Evolutionary conservation across 2,797 vertebrate genomes (phyloP), one percentile per base, ranked within the genome.

Genomic region (Carduelis carduelis): DNA sequence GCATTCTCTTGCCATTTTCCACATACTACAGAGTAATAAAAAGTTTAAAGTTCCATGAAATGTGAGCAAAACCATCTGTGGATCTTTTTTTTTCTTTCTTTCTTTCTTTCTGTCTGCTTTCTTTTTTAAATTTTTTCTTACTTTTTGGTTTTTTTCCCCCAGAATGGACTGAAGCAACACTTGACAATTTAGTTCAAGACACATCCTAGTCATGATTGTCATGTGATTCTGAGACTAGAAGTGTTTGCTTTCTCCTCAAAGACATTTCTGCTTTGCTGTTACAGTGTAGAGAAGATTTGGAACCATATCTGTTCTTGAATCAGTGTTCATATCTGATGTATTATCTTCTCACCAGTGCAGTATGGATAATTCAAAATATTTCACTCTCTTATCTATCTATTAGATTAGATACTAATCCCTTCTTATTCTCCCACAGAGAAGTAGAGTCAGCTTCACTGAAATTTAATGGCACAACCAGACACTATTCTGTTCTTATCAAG

Each of bases 61-160:
- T 16, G 5, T n/a, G 14, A 85, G 10, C 1, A 89, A 76, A 86
- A 16, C 7, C 28, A 5, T 59, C 26, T 23, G 21, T 27, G 8
- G 3, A 23, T 20, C 0, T 9, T n/a, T n/a, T 20, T 12, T 28
- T 28, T 3, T 7, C 8, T 57, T 14, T 37, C 0, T 9, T 3
- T 17, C 5, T 17, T 22, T 27, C 2, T 8, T 3, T 43, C 41
- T 9, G 19, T 43, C 41, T 4, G 8, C 17, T 43, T 43, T 18
- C 41, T 43, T 32, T 2, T 43, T 5, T 1, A 3, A 14, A 15
- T 3, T 47, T 34, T 21, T 70, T 53, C 17, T 18, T 70, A 5
- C 0, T 9, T 60, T 74, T 20, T 12, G 4, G 0, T 15, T 26
- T 60, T 27, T 19, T 3, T 1, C 1, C 5, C 3, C 7, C 19